Percentiles rank a stretch among this genome's conserved stretches.
Evolutionary conservation across 2,888 invertebrate genomes (phyloP).

Genomic region (Philonicus albiceps): DNA sequence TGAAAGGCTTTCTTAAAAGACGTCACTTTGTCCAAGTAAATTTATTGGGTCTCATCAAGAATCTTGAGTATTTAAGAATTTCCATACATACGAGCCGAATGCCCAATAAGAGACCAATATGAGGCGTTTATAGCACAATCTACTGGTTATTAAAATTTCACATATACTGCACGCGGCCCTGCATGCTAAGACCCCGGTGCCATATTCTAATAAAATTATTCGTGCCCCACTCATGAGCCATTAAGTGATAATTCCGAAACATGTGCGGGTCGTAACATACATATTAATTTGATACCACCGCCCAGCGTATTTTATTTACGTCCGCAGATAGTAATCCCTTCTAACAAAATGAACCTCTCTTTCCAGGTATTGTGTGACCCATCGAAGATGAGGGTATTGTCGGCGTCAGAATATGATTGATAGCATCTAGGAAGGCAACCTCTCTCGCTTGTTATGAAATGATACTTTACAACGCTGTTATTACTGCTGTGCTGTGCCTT

Average conservation of each 20-base stretch:
- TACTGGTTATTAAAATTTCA: not conserved
- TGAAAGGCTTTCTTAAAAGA: not conserved
- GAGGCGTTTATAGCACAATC: not conserved
- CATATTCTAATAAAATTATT: not conserved
- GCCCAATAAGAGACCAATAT: not conserved
- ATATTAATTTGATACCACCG: not conserved
- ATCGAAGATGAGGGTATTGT: slow-evolving; percentile 19
- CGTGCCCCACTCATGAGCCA: not conserved
- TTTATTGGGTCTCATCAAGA: not conserved
- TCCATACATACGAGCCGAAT: not conserved
- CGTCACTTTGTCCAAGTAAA: not conserved
- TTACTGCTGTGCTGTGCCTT: slow-evolving; percentile 48
- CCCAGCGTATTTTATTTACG: not conserved
- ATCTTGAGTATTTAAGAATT: not conserved
- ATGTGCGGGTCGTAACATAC: slow-evolving; percentile 7
- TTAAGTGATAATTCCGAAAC: slow-evolving; percentile 9
- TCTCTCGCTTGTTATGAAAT: slow-evolving; percentile 34
- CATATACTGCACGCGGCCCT: not conserved
- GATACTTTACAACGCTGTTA: slow-evolving; percentile 45
- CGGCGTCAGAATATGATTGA: slow-evolving; percentile 17
- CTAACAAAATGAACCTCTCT: not conserved
- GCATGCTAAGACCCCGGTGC: not conserved
- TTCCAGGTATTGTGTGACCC: slow-evolving; percentile 26
- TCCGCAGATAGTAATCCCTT: slow-evolving; percentile 15
- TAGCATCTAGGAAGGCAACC: slow-evolving; percentile 10